Conservation (phyloP, 2,113 vertebrate genomes). For the Boleophthalmus pectinirostris region DNA sequence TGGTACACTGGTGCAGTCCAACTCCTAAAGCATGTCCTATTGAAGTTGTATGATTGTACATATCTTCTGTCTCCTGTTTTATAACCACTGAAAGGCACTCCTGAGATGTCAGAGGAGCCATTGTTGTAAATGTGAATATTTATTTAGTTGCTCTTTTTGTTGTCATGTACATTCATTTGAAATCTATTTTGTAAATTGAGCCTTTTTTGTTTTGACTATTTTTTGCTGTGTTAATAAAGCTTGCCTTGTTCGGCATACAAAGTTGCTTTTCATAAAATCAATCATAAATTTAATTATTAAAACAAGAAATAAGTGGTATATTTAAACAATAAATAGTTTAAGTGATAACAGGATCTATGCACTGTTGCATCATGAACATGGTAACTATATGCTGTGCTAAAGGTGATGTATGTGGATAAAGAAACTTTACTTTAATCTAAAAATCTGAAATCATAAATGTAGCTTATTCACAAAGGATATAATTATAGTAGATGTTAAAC, state of each 20-base stretch:
- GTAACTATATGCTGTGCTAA: background rate
- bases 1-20: slow-evolving; percentile 73
- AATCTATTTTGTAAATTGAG: slow-evolving; percentile 59
- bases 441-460: too few species aligned
- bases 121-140: slow-evolving; percentile 78
- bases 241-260: slow-evolving; percentile 68
- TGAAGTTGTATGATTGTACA: slow-evolving; percentile 76
- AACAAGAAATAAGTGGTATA: background rate
- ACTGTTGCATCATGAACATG: background rate
- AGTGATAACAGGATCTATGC: too few species aligned
- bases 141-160: slow-evolving; percentile 68
- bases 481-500: background rate
- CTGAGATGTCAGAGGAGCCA: slow-evolving; percentile 60
- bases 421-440: too few species aligned
- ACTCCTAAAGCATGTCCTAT: slow-evolving; percentile 79
- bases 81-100: slow-evolving; percentile 75
- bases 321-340: background rate
- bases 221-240: slow-evolving; percentile 77
- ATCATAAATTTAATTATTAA: background rate
- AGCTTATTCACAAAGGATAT: background rate
- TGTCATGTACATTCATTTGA: slow-evolving; percentile 66
- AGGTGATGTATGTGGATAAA: too few species aligned
- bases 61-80: slow-evolving; percentile 75
- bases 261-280: slow-evolving; percentile 3
- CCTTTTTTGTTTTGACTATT: slow-evolving; percentile 22